phyloP scores from a whole-genome alignment of 2,888 invertebrate genomes.

The Limnephilus marmoratus region DNA sequence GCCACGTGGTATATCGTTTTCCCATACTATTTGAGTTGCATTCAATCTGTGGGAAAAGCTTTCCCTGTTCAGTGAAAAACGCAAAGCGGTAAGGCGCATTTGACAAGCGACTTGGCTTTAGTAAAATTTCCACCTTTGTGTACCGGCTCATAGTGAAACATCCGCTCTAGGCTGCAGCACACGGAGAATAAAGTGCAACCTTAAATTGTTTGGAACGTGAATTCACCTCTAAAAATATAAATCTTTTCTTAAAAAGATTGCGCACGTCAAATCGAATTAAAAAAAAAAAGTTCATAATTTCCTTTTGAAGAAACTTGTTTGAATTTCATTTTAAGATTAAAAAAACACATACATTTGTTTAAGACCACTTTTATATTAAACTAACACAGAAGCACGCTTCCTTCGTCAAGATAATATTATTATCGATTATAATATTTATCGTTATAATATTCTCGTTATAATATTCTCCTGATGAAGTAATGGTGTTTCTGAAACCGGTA shows the following conservation, averaged over 20 bases:
- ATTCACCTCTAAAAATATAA: neutral
- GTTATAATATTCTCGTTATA: no score
- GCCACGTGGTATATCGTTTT: neutral
- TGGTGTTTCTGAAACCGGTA: no score
- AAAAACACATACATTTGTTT: no score
- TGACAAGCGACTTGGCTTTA: constrained; percentile 21
- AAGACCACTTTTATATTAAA: no score
- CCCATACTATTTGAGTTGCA: constrained; percentile 13
- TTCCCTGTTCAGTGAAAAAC: constrained; percentile 31
- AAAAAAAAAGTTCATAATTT: neutral
- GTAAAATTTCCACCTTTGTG: constrained; percentile 14
- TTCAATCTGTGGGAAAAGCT: constrained; percentile 38
- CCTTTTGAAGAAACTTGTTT: neutral
- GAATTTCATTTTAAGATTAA: neutral
- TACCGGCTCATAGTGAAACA: neutral
- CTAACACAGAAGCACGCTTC: no score
- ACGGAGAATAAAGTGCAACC: neutral
- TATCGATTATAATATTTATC: no score
- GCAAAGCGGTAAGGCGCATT: constrained; percentile 14
- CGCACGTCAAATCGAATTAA: neutral
- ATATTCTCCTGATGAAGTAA: no score
- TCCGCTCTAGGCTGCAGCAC: neutral
- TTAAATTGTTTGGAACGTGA: neutral
- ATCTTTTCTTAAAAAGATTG: neutral
- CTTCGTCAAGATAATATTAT: no score